phyloP scores from a whole-genome alignment of 2,888 invertebrate genomes.

The Colletes collaris region DNA sequence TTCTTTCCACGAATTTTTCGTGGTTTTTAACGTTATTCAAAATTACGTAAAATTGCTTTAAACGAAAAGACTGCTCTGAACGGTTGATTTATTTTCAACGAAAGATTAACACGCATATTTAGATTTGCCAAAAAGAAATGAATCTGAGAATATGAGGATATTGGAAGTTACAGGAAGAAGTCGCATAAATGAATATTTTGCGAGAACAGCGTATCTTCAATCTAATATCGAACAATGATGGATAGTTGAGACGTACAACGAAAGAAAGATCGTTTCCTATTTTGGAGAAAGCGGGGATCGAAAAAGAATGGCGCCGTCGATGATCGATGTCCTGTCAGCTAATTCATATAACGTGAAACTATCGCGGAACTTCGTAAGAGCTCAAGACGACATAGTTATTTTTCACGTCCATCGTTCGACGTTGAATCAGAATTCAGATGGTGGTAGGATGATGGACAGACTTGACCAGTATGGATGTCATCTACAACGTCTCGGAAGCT shows the following conservation, averaged over 20 bases:
- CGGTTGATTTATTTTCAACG: too few relatives aligned
- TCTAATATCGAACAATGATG: constrained; percentile 15
- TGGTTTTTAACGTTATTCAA: too few relatives aligned
- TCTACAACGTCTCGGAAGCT: constrained; percentile 25
- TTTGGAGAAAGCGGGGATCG: constrained; percentile 23
- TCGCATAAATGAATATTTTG: constrained; percentile 30
- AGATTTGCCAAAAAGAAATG: too few relatives aligned
- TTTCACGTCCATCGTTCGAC: constrained; percentile 15
- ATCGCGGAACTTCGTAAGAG: constrained; percentile 12
- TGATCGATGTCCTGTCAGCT: constrained; percentile 42
- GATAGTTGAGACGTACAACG: constrained; percentile 10
- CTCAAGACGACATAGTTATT: constrained; percentile 23
- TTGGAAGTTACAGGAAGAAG: constrained; percentile 16
- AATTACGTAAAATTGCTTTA: too few relatives aligned
- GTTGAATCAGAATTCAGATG: constrained; percentile 42
- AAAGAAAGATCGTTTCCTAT: constrained; percentile 29
- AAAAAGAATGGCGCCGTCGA: constrained; percentile 6
- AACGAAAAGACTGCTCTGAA: too few relatives aligned
- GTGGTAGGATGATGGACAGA: constrained; percentile 55
- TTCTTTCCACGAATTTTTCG: too few relatives aligned
- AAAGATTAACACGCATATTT: too few relatives aligned
- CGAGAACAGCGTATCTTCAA: constrained; percentile 26
- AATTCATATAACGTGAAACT: constrained; percentile 46
- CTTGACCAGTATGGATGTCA: constrained; percentile 31
- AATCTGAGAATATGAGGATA: neutral